phyloP scores from a whole-genome alignment of 1,140 invertebrate species.

The Neodiprion pinetum region DNA sequence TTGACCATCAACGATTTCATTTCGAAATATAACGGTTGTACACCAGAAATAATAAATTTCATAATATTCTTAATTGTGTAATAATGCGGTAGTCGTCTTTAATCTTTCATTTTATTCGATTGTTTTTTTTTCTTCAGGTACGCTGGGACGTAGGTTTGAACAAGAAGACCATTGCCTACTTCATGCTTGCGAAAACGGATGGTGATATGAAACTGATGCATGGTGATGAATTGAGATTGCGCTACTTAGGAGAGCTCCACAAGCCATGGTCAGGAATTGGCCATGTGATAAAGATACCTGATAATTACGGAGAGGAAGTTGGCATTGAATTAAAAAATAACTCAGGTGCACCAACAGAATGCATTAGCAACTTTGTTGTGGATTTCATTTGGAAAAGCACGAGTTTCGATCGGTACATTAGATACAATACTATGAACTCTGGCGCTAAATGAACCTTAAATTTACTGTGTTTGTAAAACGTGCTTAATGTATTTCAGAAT shows the following conservation, averaged over 20 bases:
- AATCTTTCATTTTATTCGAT: too few species aligned
- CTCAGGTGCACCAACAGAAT: slow-evolving; percentile 88
- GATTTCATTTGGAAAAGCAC: slow-evolving; percentile 99
- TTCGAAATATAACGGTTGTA: not conserved
- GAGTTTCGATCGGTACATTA: slow-evolving; percentile 89
- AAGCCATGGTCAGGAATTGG: slow-evolving; percentile 96
- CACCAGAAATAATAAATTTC: too few species aligned
- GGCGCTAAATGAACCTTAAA: not conserved
- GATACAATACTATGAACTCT: slow-evolving; percentile 8
- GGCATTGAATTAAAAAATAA: slow-evolving; percentile 95
- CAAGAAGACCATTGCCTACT: slow-evolving; percentile 97
- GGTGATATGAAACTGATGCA: slow-evolving; percentile 99
- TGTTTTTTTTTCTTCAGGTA: slow-evolving; percentile 60
- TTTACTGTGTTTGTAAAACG: not conserved
- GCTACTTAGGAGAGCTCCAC: slow-evolving; percentile 93
- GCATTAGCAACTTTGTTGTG: slow-evolving; percentile 94
- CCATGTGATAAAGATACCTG: slow-evolving; percentile 98
- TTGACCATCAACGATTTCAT: not conserved
- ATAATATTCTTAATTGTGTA: too few species aligned
- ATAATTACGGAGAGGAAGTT: slow-evolving; percentile 98
- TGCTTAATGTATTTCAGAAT: slow-evolving; percentile 72
- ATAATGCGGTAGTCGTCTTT: too few species aligned
- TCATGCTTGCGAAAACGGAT: slow-evolving; percentile 96
- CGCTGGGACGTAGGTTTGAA: slow-evolving; percentile 98
- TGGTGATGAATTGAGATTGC: slow-evolving; percentile 94